phyloP scores from a whole-genome alignment of 2,797 vertebrate species.

The Taenioides sp. region DNA sequence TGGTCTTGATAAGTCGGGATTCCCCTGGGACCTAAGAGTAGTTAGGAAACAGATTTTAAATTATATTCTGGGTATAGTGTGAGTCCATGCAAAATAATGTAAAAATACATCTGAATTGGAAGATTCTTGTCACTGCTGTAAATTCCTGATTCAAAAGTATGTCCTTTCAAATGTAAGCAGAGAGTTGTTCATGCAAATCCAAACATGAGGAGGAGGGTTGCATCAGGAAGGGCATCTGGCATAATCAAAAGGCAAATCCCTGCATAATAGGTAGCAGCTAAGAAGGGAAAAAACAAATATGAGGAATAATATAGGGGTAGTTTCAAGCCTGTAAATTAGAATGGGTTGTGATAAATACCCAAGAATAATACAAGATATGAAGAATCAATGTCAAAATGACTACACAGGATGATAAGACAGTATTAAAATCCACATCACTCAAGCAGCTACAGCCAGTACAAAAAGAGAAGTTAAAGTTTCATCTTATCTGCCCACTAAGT shows the following conservation, averaged over 20 bases:
- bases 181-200: not conserved
- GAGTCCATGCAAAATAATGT: not conserved
- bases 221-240: not conserved
- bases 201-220: not conserved
- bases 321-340: not conserved
- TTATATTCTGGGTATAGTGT: slow-evolving; percentile 15
- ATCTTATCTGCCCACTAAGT: slow-evolving; percentile 44
- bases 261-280: not conserved
- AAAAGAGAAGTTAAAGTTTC: slow-evolving; percentile 33
- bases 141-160: not conserved
- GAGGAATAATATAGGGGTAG: not conserved
- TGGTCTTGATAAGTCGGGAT: slow-evolving; percentile 53
- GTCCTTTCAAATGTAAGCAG: not conserved
- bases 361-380: not conserved
- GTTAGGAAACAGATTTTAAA: slow-evolving; percentile 29
- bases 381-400: not conserved
- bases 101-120: not conserved
- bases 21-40: slow-evolving; percentile 31
- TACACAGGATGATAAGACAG: slow-evolving; percentile 12
- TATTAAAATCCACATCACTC: slow-evolving; percentile 27
- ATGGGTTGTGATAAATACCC: not conserved
- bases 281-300: not conserved
- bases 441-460: slow-evolving; percentile 40
- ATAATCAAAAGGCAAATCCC: not conserved
- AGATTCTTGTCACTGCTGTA: not conserved